Evolutionary conservation across 2,888 invertebrate genomes (phyloP).

Genomic region (Schizotus pectinicornis): DNA sequence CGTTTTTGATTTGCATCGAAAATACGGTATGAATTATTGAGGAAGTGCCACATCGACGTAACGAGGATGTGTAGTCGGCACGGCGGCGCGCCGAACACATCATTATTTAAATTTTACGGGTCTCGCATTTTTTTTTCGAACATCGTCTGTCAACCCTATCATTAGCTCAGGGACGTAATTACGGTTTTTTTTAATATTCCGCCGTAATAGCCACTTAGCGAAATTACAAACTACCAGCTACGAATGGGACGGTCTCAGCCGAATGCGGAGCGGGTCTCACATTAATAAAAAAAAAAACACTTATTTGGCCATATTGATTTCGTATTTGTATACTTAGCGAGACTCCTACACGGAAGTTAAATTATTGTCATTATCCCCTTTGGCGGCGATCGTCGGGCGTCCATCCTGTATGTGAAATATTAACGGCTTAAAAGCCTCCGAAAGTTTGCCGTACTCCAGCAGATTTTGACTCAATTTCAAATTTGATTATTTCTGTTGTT

Average conservation of each 20-base stretch:
- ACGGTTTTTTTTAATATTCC: constrained; percentile 11
- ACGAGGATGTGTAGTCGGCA: constrained; percentile 3
- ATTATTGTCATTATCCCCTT: too few relatives aligned
- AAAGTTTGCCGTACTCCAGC: too few relatives aligned
- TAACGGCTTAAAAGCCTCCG: too few relatives aligned
- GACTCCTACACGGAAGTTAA: too few relatives aligned
- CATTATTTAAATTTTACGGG: constrained; percentile 24
- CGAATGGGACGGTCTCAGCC: background rate
- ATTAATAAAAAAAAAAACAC: too few relatives aligned
- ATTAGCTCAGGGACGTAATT: constrained; percentile 21
- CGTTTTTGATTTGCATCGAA: constrained; percentile 48
- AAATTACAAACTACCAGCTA: constrained; percentile 15
- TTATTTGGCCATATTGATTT: too few relatives aligned
- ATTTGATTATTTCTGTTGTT: constrained; percentile 7
- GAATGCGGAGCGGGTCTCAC: too few relatives aligned
- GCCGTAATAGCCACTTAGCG: constrained; percentile 13
- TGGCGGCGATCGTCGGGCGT: too few relatives aligned
- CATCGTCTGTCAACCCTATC: constrained; percentile 21
- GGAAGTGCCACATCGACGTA: constrained; percentile 22
- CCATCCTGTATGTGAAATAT: too few relatives aligned
- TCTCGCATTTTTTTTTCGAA: constrained; percentile 18
- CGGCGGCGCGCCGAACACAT: constrained; percentile 17
- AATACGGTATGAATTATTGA: constrained; percentile 49
- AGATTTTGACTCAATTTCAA: too few relatives aligned
- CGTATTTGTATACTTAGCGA: too few relatives aligned